phyloP scores from a whole-genome alignment of 2,113 vertebrate species.

The Actenoides hombroni region DNA sequence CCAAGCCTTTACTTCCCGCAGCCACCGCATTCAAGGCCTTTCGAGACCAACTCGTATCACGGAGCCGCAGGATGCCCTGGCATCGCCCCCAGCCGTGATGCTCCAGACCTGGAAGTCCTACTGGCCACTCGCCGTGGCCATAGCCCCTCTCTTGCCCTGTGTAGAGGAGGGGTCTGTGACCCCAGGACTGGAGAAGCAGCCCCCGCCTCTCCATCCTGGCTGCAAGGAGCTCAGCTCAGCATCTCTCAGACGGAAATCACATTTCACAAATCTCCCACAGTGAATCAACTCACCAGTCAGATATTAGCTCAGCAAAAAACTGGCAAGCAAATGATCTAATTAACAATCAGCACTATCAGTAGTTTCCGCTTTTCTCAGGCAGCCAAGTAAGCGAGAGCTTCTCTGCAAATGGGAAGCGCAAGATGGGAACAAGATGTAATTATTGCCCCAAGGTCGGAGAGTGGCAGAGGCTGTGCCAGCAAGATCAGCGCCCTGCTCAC shows the following conservation, averaged over 20 bases:
- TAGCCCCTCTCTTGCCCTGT: too few relatives aligned
- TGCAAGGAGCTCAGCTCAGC: constrained; percentile 46
- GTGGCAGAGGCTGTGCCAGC: background rate
- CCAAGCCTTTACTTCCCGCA: constrained; percentile 29
- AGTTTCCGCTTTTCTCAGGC: constrained; percentile 10
- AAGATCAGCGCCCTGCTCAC: background rate
- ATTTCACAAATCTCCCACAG: constrained; percentile 26
- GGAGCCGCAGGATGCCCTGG: background rate
- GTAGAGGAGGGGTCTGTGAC: background rate
- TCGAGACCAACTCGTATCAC: background rate
- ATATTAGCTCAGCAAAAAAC: constrained; percentile 63
- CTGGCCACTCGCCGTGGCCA: accelerated
- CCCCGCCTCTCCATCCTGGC: background rate
- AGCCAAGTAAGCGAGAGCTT: background rate
- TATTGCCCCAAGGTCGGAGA: background rate
- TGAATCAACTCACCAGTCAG: constrained; percentile 48
- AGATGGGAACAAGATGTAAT: background rate
- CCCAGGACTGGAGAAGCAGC: background rate
- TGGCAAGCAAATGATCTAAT: constrained; percentile 64
- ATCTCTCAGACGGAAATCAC: constrained; percentile 7
- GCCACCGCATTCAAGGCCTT: background rate
- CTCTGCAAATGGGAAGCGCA: background rate
- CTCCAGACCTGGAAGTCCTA: background rate
- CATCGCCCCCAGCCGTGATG: background rate
- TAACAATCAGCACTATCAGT: constrained; percentile 56